Evolutionary conservation across 2,888 invertebrate genomes (phyloP), one percentile per base, ranked within the genome.

Genomic region (Oscheius sp.): DNA sequence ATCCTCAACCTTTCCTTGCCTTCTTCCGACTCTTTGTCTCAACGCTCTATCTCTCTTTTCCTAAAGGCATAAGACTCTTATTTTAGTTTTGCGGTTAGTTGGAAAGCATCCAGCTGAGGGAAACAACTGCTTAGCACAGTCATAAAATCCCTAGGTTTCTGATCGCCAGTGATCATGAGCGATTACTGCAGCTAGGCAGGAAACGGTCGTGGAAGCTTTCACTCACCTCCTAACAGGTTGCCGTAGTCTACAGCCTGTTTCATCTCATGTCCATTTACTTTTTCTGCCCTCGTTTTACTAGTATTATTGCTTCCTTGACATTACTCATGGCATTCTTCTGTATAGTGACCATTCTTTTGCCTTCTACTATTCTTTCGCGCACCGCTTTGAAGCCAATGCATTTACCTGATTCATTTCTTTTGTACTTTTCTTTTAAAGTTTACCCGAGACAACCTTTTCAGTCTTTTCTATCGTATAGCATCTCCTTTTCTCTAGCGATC

Each of bases 181-280:
- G 55, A 55, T 55, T 55, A 55, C 55, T 55, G 55, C 55, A 55
- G 55, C 55, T 55, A 34, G 55, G 55, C 55, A 55, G 55, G 23
- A 55, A 55, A 34, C 55, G 33, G 23, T 55, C 52, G 52, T 52
- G 29, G 25, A 42, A 20, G 34, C 45, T 61, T 61, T 61, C 61
- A 61, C 61, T 61, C n/a, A 27, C 42, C n/a, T n/a, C n/a, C n/a
- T n/a, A 33, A 61, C 61, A 61, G 61, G 61, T 61, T 61, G 61
- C 45, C 61, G 61, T 61, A 55, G 55, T 55, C 55, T 55, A 17
- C 45, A 61, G 25, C 61, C 61, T 61, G 61, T 61, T 61, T 61
- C 42, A 61, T 61, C 61, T 34, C 29, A 29, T 42, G 61, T 42
- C 61, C 45, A 61, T 61, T 61, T 27, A 27, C 61, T 61, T 61